Evolutionary conservation across 2,888 invertebrate species (phyloP), one percentile per base, ranked within the genome.

Genomic region (Nemurella pictetii): DNA sequence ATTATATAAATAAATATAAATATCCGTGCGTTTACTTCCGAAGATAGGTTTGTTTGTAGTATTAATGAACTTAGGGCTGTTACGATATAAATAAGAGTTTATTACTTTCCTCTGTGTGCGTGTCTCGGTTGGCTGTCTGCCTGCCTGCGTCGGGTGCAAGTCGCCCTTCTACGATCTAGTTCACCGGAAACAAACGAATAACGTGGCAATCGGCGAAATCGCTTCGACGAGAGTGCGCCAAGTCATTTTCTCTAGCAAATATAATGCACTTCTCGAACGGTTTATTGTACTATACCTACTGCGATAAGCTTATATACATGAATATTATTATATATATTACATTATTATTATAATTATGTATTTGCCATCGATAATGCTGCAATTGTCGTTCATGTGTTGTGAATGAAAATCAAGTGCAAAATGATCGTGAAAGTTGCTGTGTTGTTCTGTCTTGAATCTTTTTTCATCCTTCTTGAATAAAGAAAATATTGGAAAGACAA

Each of bases 391-490:
- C 55, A 3, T 55, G 20, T 55, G 55, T 55, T 55, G 55, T 55
- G 55, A 12, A 3, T 12, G 55, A 55, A 55, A 20, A 55, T 12
- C 55, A 12, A 55, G 55, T 55, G 55, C 55, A 55, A 75, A 75
- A 75, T n/a, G 75, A 28, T 75, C 25, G 29, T 26, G 29, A 26
- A 75, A 7, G 27, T 28, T n/a, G 75, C 75, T 75, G 75, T 75
- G 75, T 80, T 80, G 25, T 80, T 80, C 29, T 80, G n/a, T 80
- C 80, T 80, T 85, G 84, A 83, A 84, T 80, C 85, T 85, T 85
- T 85, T 85, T 85, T 84, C 85, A 85, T 81, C 80, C 85, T 85
- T 84, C 73, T 55, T 75, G 84, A 85, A 85, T 85, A 85, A 85
- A 85, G 36, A 30, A 77, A 85, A 55, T 32, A 75, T 55, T 20